phyloP scores from a whole-genome alignment of 2,888 invertebrate species.

The Pelosia muscerda region DNA sequence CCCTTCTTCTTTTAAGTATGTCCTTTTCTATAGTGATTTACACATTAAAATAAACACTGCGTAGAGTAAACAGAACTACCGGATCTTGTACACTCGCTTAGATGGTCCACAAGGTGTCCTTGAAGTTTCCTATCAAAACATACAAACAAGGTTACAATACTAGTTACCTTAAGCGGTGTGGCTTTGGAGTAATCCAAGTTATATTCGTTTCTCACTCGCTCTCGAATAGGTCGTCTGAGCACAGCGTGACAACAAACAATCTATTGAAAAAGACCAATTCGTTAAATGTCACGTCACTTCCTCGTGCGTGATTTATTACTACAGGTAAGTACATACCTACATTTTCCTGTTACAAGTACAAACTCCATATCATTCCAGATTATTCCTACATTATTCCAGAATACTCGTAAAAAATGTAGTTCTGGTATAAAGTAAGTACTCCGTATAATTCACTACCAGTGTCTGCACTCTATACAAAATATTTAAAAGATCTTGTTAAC shows the following conservation, averaged over 20 bases:
- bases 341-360: neutral
- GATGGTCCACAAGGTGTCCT: neutral
- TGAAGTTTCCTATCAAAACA: neutral
- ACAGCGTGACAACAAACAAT: neutral
- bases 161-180: too few relatives aligned
- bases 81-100: too few relatives aligned
- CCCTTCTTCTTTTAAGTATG: neutral
- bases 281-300: neutral
- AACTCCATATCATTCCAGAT: neutral
- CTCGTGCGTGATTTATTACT: neutral
- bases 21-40: neutral
- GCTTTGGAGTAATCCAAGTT: too few relatives aligned
- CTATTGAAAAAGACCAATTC: neutral
- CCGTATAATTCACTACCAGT: too few relatives aligned
- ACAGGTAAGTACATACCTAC: neutral
- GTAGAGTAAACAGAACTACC: too few relatives aligned
- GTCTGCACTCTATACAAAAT: too few relatives aligned
- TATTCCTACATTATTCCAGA: neutral
- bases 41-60: neutral
- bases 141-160: neutral
- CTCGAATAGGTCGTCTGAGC: neutral
- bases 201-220: too few relatives aligned
- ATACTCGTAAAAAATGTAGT: neutral
- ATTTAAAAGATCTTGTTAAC: too few relatives aligned
- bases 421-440: too few relatives aligned